Percentiles rank a stretch among this genome's conserved stretches.
Evolutionary conservation across 1,140 invertebrate genomes (phyloP).

Genomic region (Panonychus citri): DNA sequence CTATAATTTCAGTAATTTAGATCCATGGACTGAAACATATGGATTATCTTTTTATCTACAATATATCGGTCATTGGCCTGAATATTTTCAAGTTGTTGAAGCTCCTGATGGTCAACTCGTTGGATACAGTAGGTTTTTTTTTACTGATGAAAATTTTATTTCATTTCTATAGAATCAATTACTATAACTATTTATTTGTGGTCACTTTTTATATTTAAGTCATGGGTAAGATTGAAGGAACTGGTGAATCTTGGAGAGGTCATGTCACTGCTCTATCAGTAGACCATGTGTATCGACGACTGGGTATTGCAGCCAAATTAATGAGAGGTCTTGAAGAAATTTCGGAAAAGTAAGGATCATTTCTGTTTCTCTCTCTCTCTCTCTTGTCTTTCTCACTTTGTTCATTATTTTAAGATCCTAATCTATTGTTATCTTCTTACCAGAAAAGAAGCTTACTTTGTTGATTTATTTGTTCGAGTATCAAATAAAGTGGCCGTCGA

Average conservation of each 20-base stretch:
- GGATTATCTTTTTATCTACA: conserved; percentile 91
- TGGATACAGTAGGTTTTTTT: conserved; percentile 45
- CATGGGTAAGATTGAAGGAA: conserved; percentile 95
- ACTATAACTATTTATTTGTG: conserved; percentile 4
- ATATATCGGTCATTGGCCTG: conserved; percentile 94
- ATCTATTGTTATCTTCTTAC: conserved; percentile 26
- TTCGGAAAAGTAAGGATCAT: conserved; percentile 59
- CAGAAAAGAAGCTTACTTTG: conserved; percentile 73
- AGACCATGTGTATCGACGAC: conserved; percentile 68
- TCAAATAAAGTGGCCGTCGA: conserved; percentile 90
- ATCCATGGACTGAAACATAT: conserved; percentile 92
- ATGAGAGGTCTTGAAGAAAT: conserved; percentile 87
- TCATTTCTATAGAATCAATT: not conserved
- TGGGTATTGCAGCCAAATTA: conserved; percentile 73
- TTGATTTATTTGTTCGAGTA: conserved; percentile 93
- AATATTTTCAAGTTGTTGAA: conserved; percentile 91
- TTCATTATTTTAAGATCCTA: not conserved
- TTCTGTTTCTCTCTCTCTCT: too few species aligned
- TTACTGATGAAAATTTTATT: conserved; percentile 42
- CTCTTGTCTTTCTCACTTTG: conserved; percentile 5
- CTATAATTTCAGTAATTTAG: conserved; percentile 52
- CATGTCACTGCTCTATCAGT: conserved; percentile 94
- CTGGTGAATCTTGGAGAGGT: conserved; percentile 87
- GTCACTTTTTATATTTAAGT: conserved; percentile 34
- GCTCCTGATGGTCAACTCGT: conserved; percentile 83